Evolutionary conservation across 2,797 vertebrate species (phyloP).

Genomic region (Eulemur rubriventer): DNA sequence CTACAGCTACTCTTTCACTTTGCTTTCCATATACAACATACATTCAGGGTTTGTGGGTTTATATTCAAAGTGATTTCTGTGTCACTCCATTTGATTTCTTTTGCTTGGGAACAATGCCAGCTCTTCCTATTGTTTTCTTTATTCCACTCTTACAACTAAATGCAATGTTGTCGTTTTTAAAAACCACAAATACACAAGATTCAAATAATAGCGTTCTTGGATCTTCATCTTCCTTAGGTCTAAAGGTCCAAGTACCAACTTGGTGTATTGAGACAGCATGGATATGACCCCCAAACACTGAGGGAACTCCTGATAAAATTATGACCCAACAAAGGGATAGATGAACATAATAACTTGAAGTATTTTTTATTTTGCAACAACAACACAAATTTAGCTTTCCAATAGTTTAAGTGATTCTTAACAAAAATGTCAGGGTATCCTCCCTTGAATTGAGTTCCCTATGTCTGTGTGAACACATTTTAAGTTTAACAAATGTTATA

Average conservation of each 20-base stretch:
- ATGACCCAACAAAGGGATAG: neutral
- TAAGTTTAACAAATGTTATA: neutral
- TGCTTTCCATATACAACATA: neutral
- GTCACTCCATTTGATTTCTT: neutral
- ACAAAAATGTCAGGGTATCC: neutral
- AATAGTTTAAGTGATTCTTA: neutral
- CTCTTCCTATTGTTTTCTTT: slow-evolving; percentile 27
- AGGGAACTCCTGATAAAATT: neutral
- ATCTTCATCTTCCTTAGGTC: neutral
- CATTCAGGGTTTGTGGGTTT: neutral
- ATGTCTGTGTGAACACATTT: neutral
- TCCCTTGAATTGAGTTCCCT: neutral
- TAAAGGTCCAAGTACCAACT: neutral
- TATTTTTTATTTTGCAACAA: neutral
- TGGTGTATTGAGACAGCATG: neutral
- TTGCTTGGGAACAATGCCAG: neutral
- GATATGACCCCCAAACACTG: neutral
- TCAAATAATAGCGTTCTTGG: neutral
- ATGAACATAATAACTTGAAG: neutral
- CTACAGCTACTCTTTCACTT: neutral
- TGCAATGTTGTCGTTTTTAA: neutral
- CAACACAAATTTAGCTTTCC: neutral
- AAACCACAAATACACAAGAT: neutral
- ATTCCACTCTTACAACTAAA: neutral
- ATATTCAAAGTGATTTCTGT: slow-evolving; percentile 3